Evolutionary conservation across 2,888 invertebrate genomes (phyloP).

Genomic region (Melipona beecheii): DNA sequence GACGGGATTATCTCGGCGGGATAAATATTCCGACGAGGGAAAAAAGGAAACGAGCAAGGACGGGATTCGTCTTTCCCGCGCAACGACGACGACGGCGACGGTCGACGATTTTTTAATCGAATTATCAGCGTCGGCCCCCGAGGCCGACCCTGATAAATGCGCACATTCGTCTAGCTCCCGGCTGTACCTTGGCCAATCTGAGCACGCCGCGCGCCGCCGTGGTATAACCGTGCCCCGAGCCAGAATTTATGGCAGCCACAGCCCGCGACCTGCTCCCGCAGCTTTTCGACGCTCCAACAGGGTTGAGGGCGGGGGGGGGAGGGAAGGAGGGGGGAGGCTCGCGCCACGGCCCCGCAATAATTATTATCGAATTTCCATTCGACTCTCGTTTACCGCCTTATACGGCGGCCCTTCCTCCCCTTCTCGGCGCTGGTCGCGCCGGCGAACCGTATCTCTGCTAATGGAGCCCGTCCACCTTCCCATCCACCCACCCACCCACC

Average conservation of each 20-base stretch:
- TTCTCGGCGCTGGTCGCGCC: neutral
- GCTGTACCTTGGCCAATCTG: constrained; percentile 65
- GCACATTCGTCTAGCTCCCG: constrained; percentile 66
- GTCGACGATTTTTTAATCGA: constrained; percentile 68
- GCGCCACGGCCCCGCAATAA: constrained; percentile 67
- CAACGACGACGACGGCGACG: neutral
- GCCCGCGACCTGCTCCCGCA: constrained; percentile 55
- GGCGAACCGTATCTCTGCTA: constrained; percentile 42
- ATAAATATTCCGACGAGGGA: neutral
- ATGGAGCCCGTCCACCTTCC: constrained; percentile 29
- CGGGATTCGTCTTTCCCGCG: constrained; percentile 36
- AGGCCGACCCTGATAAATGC: constrained; percentile 61
- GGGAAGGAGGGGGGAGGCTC: constrained; percentile 5
- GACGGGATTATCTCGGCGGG: too few relatives aligned
- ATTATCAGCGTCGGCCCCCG: constrained; percentile 59
- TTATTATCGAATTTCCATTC: constrained; percentile 82
- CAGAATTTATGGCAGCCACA: constrained; percentile 71
- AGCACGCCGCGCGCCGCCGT: constrained; percentile 42
- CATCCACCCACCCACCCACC: neutral
- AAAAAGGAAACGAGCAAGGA: neutral
- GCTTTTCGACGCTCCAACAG: constrained; percentile 59
- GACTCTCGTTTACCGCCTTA: constrained; percentile 77
- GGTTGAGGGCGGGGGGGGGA: too few relatives aligned
- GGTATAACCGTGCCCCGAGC: constrained; percentile 56
- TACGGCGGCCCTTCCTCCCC: neutral